Conservation (phyloP, 1,140 invertebrate genomes). For the Ceratoteleas bidentatus region DNA sequence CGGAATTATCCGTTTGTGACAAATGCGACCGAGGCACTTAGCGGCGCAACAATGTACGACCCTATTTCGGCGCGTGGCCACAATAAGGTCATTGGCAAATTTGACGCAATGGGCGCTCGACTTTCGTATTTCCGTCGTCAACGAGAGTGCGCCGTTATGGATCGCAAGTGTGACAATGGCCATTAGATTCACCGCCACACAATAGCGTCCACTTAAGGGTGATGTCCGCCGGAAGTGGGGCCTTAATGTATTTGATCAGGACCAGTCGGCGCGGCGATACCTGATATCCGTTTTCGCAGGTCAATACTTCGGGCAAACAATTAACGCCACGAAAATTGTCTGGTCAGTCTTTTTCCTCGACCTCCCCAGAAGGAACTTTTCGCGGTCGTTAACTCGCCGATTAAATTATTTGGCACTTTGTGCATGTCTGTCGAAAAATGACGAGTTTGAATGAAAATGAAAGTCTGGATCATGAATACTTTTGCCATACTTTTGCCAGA, state of each 20-base stretch:
- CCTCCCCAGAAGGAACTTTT: background rate
- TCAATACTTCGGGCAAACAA: conserved; percentile 29
- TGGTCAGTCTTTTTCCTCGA: background rate
- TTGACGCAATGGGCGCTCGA: conserved; percentile 65
- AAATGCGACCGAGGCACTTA: conserved; percentile 1
- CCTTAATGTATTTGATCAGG: conserved; percentile 77
- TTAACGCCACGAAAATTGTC: conserved; percentile 13
- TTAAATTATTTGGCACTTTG: no score
- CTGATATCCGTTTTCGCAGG: conserved; percentile 60
- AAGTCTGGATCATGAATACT: no score
- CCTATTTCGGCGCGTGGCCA: conserved; percentile 26
- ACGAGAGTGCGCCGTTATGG: conserved; percentile 52
- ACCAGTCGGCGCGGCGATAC: conserved; percentile 53
- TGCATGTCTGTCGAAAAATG: no score
- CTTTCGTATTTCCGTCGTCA: conserved; percentile 70
- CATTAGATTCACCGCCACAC: conserved; percentile 67
- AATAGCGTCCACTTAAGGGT: conserved; percentile 70
- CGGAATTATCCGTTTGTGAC: conserved; percentile 2
- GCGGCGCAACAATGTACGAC: conserved; percentile 30
- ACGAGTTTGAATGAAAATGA: no score
- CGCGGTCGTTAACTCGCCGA: no score
- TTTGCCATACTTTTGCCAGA: no score
- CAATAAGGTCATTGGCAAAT: conserved; percentile 58
- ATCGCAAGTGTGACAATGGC: conserved; percentile 65
- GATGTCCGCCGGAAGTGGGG: conserved; percentile 72